Percentiles rank a stretch among this genome's conserved stretches.
phyloP scores from a whole-genome alignment of 37 sponge, comb jelly and placozoan species.

The Mnemiopsis leidyi region DNA sequence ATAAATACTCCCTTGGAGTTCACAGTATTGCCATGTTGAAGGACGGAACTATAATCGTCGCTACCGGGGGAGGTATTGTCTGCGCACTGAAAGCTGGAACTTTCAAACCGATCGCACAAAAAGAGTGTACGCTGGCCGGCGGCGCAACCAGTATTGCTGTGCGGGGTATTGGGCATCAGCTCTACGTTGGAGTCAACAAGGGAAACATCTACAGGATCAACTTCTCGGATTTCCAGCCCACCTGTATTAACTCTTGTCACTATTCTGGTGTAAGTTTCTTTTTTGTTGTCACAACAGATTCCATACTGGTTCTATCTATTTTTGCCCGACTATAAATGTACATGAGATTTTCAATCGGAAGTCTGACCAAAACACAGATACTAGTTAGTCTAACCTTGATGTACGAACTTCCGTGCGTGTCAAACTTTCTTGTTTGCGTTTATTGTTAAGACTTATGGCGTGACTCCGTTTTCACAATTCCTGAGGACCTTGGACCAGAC shows the following conservation, averaged over 20 bases:
- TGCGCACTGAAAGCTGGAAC: slow-evolving; percentile 68
- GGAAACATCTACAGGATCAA: slow-evolving; percentile 49
- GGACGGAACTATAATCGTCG: slow-evolving; percentile 74
- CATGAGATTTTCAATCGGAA: too few species aligned
- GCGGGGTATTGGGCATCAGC: slow-evolving; percentile 81
- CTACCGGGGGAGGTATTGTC: slow-evolving; percentile 92
- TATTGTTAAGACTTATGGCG: too few species aligned
- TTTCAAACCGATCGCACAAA: slow-evolving; percentile 56
- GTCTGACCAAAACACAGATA: too few species aligned
- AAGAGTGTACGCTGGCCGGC: slow-evolving; percentile 69
- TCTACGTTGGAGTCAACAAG: slow-evolving; percentile 59
- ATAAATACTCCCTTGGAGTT: slow-evolving; percentile 79
- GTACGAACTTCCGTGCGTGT: too few species aligned
- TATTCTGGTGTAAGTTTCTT: slow-evolving; percentile 35
- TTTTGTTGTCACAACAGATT: too few species aligned
- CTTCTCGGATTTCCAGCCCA: slow-evolving; percentile 36
- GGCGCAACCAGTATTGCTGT: slow-evolving; percentile 79
- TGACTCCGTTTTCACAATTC: too few species aligned
- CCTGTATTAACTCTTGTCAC: slow-evolving; percentile 15
- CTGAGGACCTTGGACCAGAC: too few species aligned
- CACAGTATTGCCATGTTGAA: slow-evolving; percentile 66
- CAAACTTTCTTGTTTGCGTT: too few species aligned
- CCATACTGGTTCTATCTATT: too few species aligned
- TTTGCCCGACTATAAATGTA: too few species aligned
- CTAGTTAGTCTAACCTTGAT: too few species aligned